phyloP scores from a whole-genome alignment of 2,797 vertebrate genomes.

The Cryptoprocta ferox region DNA sequence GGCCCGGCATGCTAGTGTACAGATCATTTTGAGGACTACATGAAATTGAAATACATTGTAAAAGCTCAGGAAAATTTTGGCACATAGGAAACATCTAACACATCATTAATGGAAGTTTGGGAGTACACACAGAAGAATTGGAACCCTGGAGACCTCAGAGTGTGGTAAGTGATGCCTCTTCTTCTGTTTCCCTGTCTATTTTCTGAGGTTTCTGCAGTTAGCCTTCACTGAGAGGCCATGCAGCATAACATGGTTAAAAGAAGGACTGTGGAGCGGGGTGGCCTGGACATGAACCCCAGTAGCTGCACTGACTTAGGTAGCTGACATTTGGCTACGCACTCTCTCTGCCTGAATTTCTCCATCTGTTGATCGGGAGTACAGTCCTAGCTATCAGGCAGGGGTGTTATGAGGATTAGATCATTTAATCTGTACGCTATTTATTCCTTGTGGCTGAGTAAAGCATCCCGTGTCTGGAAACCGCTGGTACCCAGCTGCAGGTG shows the following conservation, averaged over 20 bases:
- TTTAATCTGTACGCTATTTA: fast-evolving
- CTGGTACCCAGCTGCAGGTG: neutral
- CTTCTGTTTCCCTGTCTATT: neutral
- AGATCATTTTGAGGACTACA: neutral
- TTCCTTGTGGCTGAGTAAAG: neutral
- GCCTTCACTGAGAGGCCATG: neutral
- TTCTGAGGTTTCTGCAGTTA: neutral
- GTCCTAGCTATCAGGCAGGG: neutral
- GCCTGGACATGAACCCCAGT: fast-evolving
- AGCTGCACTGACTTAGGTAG: neutral
- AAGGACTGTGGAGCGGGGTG: neutral
- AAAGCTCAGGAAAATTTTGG: neutral
- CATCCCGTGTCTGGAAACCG: neutral
- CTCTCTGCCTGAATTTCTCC: neutral
- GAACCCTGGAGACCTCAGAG: no score
- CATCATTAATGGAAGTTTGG: neutral
- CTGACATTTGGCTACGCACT: neutral
- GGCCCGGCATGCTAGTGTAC: neutral
- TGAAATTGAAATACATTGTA: neutral
- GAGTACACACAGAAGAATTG: neutral
- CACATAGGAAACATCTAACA: neutral
- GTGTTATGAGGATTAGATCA: neutral
- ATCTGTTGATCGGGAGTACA: neutral
- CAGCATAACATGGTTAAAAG: neutral
- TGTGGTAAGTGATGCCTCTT: neutral